Conservation (phyloP, 2,797 vertebrate genomes). For the Eleutherodactylus coqui region DNA sequence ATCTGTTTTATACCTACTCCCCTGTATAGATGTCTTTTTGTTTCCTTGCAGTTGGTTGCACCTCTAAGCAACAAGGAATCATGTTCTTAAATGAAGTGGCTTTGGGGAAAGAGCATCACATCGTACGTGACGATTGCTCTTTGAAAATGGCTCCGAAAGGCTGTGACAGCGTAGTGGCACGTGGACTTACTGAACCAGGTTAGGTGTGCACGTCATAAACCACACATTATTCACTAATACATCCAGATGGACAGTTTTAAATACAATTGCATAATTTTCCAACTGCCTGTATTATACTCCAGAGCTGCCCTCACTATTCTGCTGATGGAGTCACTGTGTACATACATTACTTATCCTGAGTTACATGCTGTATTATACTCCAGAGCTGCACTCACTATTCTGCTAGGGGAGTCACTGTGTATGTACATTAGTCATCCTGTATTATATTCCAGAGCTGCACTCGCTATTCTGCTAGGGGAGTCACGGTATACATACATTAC, state of each 20-base stretch:
- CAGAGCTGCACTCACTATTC: too few species aligned
- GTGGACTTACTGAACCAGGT: conserved; percentile 85
- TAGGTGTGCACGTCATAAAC: conserved; percentile 74
- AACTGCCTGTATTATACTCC: background rate
- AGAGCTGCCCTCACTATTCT: background rate
- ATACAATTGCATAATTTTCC: background rate
- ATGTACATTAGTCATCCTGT: too few species aligned
- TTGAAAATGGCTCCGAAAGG: conserved; percentile 77
- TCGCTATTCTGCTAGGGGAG: too few species aligned
- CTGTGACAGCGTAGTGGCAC: conserved; percentile 84
- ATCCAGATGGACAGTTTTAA: background rate
- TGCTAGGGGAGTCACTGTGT: too few species aligned
- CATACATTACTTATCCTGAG: too few species aligned
- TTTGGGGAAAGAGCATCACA: conserved; percentile 81
- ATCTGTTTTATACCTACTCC: background rate
- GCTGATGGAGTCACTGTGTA: too few species aligned
- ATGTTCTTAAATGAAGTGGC: conserved; percentile 94
- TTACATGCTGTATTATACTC: too few species aligned
- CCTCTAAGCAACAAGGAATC: conserved; percentile 77
- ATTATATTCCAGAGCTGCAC: too few species aligned
- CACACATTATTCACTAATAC: background rate
- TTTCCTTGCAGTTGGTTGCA: conserved; percentile 73
- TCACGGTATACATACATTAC: too few species aligned
- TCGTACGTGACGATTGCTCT: conserved; percentile 70
- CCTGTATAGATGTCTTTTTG: background rate